These are phyloP conservation scores for Paratrypauchen microcephalus DNA, from an alignment of 2,797 vertebrate genomes.

Conservation along the genomic window DNA sequence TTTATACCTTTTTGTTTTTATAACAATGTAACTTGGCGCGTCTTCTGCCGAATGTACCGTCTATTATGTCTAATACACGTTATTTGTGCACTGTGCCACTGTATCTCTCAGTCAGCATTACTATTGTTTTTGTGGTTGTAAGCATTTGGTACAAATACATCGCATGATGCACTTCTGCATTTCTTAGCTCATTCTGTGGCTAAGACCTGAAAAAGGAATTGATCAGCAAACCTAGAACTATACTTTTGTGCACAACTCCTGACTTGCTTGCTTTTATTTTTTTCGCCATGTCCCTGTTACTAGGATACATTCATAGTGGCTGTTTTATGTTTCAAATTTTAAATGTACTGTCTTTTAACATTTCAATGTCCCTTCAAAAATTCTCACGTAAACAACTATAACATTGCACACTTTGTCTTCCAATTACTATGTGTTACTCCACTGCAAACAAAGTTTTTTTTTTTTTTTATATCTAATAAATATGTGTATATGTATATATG, in stretches of 20 bases:
- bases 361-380: constrained; percentile 10
- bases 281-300: constrained; percentile 14
- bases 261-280: constrained; percentile 3
- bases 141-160: constrained; percentile 28
- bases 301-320: constrained; percentile 6
- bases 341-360: not conserved
- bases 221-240: constrained; percentile 22
- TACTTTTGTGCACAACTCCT: constrained; percentile 26
- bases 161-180: constrained; percentile 56
- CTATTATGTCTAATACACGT: constrained; percentile 8
- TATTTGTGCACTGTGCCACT: not conserved
- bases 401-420: constrained; percentile 55
- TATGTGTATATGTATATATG: constrained; percentile 40
- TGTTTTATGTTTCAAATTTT: not conserved
- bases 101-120: constrained; percentile 14
- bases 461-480: constrained; percentile 73
- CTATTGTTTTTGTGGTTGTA: constrained; percentile 14
- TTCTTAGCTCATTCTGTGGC: constrained; percentile 35
- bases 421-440: constrained; percentile 61
- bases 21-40: constrained; percentile 21
- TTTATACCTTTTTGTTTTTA: constrained; percentile 57
- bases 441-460: constrained; percentile 57
- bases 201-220: constrained; percentile 32
- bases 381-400: constrained; percentile 36
- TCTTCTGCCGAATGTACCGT: constrained; percentile 20